Evolutionary conservation across 2,797 vertebrate genomes (phyloP).

Genomic region (Xenops minutus): DNA sequence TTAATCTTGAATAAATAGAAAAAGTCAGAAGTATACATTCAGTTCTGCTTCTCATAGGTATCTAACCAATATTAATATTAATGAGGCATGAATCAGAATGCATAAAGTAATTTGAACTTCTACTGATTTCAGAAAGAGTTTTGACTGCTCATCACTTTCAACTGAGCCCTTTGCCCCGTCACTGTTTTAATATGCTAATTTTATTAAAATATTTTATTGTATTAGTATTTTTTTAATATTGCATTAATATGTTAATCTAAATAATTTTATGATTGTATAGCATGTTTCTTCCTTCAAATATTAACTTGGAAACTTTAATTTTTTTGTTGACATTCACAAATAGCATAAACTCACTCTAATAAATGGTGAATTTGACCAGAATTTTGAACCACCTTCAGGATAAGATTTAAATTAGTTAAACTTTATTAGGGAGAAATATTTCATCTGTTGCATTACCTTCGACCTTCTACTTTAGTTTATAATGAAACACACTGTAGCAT

Average conservation of each 20-base stretch:
- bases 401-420: not conserved
- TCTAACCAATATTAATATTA: not conserved
- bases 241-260: not conserved
- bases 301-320: not conserved
- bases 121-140: not conserved
- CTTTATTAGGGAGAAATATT: not conserved
- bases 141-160: not conserved
- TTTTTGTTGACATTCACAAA: not conserved
- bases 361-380: not conserved
- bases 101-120: not conserved
- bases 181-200: constrained; percentile 1
- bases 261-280: not conserved
- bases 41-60: not conserved
- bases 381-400: not conserved
- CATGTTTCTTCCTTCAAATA: not conserved
- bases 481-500: not conserved
- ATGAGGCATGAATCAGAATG: not conserved
- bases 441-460: not conserved
- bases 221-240: not conserved
- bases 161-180: not conserved
- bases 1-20: not conserved
- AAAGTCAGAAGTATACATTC: not conserved
- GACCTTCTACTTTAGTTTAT: not conserved
- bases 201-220: constrained; percentile 20
- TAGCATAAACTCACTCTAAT: not conserved